Evolutionary conservation across 2,888 invertebrate genomes (phyloP).

Genomic region (Phortica magna): DNA sequence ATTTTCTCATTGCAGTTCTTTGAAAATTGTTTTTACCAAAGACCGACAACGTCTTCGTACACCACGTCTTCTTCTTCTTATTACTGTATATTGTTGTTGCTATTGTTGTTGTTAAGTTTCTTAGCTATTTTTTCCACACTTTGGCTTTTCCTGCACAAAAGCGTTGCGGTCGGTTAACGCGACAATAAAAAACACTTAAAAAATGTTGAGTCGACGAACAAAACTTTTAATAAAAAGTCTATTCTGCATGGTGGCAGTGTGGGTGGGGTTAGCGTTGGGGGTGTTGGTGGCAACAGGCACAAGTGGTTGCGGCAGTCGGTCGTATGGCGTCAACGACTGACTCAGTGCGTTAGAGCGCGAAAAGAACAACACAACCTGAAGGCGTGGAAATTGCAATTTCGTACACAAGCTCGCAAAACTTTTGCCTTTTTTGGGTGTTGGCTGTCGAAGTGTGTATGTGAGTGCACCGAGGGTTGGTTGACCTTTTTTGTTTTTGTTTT

Average conservation of each 20-base stretch:
- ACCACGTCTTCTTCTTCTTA: background rate
- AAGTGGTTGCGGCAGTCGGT: background rate
- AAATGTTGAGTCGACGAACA: slow-evolving; percentile 38
- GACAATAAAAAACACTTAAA: slow-evolving; percentile 76
- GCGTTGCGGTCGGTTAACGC: slow-evolving; percentile 77
- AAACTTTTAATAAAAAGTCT: slow-evolving; percentile 33
- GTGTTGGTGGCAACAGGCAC: background rate
- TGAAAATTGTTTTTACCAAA: background rate
- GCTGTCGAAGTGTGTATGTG: slow-evolving; percentile 44
- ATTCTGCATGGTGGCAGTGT: background rate
- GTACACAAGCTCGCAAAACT: slow-evolving; percentile 41
- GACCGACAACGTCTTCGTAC: background rate
- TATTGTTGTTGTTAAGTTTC: background rate
- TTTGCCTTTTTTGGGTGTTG: slow-evolving; percentile 40
- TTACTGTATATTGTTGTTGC: background rate
- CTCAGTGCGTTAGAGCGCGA: slow-evolving; percentile 20
- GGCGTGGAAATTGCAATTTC: slow-evolving; percentile 71
- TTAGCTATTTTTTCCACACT: background rate
- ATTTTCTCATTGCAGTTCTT: slow-evolving; percentile 19
- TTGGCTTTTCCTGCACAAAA: slow-evolving; percentile 35
- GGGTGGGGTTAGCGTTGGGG: background rate
- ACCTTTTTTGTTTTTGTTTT: background rate
- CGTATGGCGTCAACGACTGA: background rate
- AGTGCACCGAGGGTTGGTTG: background rate
- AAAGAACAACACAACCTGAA: slow-evolving; percentile 45